Percentiles rank a stretch among this genome's conserved stretches.
phyloP scores from a whole-genome alignment of 2,797 vertebrate species.

The Halcyon smyrnensis region DNA sequence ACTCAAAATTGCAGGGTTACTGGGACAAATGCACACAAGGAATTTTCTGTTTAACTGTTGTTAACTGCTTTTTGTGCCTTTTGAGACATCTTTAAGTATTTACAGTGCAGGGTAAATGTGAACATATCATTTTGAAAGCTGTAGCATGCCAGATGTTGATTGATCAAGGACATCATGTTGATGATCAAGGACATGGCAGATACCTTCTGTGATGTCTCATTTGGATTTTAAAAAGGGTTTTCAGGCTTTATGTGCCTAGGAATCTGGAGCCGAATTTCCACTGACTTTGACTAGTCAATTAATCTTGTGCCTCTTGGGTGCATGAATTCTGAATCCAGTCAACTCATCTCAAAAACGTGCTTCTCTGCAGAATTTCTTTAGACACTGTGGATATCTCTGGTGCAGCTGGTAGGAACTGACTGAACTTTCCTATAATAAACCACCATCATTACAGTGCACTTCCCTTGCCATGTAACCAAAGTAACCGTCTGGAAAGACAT shows the following conservation, averaged over 20 bases:
- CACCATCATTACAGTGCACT: background rate
- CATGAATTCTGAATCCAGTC: background rate
- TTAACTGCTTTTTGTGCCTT: background rate
- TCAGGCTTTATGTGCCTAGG: background rate
- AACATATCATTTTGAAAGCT: background rate
- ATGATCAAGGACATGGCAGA: background rate
- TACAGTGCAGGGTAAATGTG: background rate
- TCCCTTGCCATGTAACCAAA: background rate
- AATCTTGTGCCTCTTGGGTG: background rate
- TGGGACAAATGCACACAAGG: background rate
- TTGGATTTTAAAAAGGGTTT: background rate
- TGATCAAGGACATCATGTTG: background rate
- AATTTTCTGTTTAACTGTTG: background rate
- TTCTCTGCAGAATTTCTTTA: background rate
- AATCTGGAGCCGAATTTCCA: background rate
- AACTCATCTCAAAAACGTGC: background rate
- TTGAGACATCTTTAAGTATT: background rate
- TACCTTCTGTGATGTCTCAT: background rate
- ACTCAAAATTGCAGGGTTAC: background rate
- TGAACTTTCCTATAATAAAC: background rate
- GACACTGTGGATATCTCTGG: background rate
- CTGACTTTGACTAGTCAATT: background rate
- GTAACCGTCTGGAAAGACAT: background rate
- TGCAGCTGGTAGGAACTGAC: background rate
- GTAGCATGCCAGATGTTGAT: background rate